Evolutionary conservation across 2,113 vertebrate genomes (phyloP).

Genomic region (Prunella fulvescens): DNA sequence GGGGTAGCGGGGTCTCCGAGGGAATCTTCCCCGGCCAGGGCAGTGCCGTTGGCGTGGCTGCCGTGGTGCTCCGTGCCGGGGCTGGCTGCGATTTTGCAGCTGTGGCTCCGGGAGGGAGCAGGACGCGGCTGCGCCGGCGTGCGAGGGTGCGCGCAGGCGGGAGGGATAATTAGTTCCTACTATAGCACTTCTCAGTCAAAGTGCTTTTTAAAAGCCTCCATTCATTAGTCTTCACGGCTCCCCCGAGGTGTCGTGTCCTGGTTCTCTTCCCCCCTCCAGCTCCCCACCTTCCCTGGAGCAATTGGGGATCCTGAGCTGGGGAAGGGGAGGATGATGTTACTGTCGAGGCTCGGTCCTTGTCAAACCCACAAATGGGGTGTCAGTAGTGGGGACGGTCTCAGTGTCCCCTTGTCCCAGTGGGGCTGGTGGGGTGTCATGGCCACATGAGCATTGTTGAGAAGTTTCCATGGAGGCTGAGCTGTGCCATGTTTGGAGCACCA

Average conservation of each 20-base stretch:
- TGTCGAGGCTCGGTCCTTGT: not conserved
- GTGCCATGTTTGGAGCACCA: not conserved
- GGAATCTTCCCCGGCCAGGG: not conserved
- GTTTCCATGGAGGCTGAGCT: not conserved
- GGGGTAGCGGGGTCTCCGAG: not conserved
- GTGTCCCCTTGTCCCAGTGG: not conserved
- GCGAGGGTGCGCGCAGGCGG: not conserved
- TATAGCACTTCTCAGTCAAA: conserved; percentile 26
- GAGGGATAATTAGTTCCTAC: conserved; percentile 46
- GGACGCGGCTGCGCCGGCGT: not conserved
- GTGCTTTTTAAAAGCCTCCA: conserved; percentile 49
- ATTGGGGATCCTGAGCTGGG: not conserved
- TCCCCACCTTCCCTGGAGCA: not conserved
- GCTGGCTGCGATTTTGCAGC: not conserved
- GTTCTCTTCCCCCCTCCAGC: not conserved
- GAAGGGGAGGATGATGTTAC: not conserved
- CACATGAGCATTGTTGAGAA: not conserved
- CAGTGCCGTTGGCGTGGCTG: not conserved
- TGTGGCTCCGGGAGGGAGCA: not conserved
- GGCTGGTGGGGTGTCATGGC: not conserved
- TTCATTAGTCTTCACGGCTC: conserved; percentile 36
- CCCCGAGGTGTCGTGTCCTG: conserved; percentile 29
- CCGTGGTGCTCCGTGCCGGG: not conserved
- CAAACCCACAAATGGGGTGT: accelerated
- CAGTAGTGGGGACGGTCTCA: accelerated